These are phyloP conservation scores for Saturnia japonica DNA, from an alignment of 2,888 invertebrate genomes.

Conservation along the genomic window DNA sequence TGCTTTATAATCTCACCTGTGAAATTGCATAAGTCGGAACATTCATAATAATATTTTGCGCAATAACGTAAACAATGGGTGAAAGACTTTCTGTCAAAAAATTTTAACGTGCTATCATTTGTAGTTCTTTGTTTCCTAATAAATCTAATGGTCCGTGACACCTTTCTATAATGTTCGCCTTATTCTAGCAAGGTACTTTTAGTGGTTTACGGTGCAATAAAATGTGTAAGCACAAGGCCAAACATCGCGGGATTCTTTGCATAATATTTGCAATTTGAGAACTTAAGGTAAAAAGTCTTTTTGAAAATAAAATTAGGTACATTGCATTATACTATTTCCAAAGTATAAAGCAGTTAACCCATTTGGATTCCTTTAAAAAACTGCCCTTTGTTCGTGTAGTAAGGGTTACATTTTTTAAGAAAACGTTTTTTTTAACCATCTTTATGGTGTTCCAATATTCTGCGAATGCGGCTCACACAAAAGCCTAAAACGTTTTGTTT, in stretches of 20 bases:
- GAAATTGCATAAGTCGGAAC: conserved; percentile 49
- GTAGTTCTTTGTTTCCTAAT: conserved; percentile 64
- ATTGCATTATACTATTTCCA: conserved; percentile 24
- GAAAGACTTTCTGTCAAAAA: conserved; percentile 76
- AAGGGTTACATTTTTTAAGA: conserved; percentile 73
- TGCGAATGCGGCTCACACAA: conserved; percentile 74
- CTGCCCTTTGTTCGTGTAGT: conserved; percentile 57
- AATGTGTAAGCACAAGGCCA: conserved; percentile 69
- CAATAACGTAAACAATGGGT: conserved; percentile 58
- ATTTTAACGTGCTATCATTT: conserved; percentile 69
- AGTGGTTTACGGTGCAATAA: conserved; percentile 78
- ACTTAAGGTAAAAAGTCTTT: conserved; percentile 16
- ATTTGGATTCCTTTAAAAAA: conserved; percentile 56
- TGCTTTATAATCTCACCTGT: conserved; percentile 55
- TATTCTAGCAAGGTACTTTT: conserved; percentile 69
- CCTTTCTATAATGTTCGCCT: conserved; percentile 62
- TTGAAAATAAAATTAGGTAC: neutral
- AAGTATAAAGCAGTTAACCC: conserved; percentile 58
- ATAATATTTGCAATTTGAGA: conserved; percentile 38
- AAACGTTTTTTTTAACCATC: conserved; percentile 55
- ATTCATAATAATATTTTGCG: conserved; percentile 53
- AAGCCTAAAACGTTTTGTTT: conserved; percentile 69
- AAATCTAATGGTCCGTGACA: conserved; percentile 67
- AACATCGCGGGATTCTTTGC: conserved; percentile 74
- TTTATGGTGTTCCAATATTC: conserved; percentile 58